Conservation (phyloP, 1,140 invertebrate species). For the Araneus ventricosus region DNA sequence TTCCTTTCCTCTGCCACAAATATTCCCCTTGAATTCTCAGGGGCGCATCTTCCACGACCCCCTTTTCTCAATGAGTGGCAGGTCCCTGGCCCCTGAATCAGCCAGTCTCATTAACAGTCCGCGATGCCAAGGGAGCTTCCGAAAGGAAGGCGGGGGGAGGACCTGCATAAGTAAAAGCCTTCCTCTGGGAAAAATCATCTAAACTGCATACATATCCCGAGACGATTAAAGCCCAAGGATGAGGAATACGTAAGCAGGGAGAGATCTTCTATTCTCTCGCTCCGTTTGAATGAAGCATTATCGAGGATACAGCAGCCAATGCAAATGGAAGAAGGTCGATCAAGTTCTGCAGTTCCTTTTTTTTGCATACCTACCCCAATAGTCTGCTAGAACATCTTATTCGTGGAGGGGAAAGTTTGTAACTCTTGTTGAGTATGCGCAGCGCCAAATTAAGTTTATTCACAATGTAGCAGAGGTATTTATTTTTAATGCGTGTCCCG, state of each 20-base stretch:
- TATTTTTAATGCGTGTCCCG: background rate
- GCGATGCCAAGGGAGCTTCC: slow-evolving; percentile 34
- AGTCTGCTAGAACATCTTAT: background rate
- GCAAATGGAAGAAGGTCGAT: slow-evolving; percentile 34
- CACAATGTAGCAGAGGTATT: background rate
- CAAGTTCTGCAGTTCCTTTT: background rate
- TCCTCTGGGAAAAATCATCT: slow-evolving; percentile 72
- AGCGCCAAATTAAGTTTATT: too few species aligned
- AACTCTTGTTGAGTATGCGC: background rate
- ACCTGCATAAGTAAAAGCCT: slow-evolving; percentile 66
- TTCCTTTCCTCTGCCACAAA: background rate
- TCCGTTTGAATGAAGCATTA: slow-evolving; percentile 47
- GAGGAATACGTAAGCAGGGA: slow-evolving; percentile 65
- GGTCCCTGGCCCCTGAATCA: slow-evolving; percentile 62
- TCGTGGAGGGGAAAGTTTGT: background rate
- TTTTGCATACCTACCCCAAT: background rate
- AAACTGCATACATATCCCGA: slow-evolving; percentile 69
- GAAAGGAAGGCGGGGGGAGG: slow-evolving; percentile 1
- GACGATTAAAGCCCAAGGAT: slow-evolving; percentile 58
- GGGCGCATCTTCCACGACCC: background rate
- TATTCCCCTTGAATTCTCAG: background rate
- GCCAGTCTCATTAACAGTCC: slow-evolving; percentile 71
- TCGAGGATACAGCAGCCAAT: background rate
- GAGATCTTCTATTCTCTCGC: background rate
- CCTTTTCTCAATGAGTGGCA: slow-evolving; percentile 15